Evolutionary conservation across 2,113 vertebrate genomes (phyloP), one percentile per base, ranked within the genome.

Genomic region (Aleadryas rufinucha): DNA sequence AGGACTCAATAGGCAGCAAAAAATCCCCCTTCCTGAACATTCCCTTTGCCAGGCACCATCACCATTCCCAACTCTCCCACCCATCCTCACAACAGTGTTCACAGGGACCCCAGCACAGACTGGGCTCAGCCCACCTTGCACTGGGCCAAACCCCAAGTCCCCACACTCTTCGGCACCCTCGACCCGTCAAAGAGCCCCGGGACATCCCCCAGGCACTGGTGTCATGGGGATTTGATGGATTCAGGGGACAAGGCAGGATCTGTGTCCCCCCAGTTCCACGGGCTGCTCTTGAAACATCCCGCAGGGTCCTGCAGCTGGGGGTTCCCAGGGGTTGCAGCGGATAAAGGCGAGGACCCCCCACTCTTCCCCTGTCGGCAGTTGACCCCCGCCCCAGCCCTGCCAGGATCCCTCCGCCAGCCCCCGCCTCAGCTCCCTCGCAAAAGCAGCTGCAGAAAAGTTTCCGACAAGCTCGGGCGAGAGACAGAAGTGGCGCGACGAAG

Each of bases 291-390:
- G 9, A 35, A 86, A 64, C 19, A 24, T 27, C 26, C 31, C 13
- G 1, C 30, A 18, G 45, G 11, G 5, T 23, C 33, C 49, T 37
- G 31, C 0, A 0, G 30, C 6, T 0, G 0, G 65, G 31, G 26
- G 3, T 4, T 60, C 23, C 17, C 0, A 1, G 33, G 42, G 42
- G 15, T 4, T 30, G 45, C 4, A 4, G 16, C 0, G 0, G 39
- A 22, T 4, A 1, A 82, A 37, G 10, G 8, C 1, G 1, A 79
- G 39, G 26, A 54, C 7, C 5, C 44, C 15, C 24, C 3, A 8
- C 17, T 49, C 31, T 30, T 24, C 30, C 5, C 3, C 56, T 45
- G 11, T 41, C 4, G 0, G 49, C 33, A 56, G 8, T 2, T 68
- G 8, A 39, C 44, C 57, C 30, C 37, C 0, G 1, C 24, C 65